A percentile compares a stretch with the other conserved stretches of the same genome.
Conservation (phyloP, 2,113 vertebrate genomes). For the Scartelaos histophorus region DNA sequence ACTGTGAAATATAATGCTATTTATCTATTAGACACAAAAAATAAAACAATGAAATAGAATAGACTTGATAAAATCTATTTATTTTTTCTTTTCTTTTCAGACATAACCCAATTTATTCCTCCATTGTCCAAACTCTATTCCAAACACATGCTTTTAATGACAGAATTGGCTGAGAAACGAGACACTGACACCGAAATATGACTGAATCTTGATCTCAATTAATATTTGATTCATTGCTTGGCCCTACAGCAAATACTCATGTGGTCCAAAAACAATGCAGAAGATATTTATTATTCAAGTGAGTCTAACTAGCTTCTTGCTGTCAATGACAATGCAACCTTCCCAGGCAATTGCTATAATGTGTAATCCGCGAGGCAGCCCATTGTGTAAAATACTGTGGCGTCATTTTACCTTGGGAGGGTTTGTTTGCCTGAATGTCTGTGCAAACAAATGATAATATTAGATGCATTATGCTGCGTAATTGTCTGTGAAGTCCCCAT, state of each 20-base stretch:
- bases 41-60: too few relatives aligned
- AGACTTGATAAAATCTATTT: too few relatives aligned
- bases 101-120: too few relatives aligned
- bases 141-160: too few relatives aligned
- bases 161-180: too few relatives aligned
- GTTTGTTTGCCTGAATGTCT: constrained; percentile 28
- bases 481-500: constrained; percentile 39
- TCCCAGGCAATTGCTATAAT: neutral
- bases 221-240: too few relatives aligned
- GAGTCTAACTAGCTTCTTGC: neutral
- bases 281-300: neutral
- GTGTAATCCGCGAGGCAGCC: neutral
- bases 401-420: constrained; percentile 35
- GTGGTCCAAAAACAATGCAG: neutral
- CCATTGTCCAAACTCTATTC: too few relatives aligned
- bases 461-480: constrained; percentile 43
- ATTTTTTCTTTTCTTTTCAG: too few relatives aligned
- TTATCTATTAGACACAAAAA: too few relatives aligned
- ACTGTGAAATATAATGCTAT: too few relatives aligned
- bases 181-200: too few relatives aligned
- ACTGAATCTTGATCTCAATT: too few relatives aligned
- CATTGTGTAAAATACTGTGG: constrained; percentile 8
- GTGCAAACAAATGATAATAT: constrained; percentile 59
- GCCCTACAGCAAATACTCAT: neutral
- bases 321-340: neutral